phyloP scores from a whole-genome alignment of 53 echinoderm and acorn worm genomes.

The Temnopleurus reevesii region DNA sequence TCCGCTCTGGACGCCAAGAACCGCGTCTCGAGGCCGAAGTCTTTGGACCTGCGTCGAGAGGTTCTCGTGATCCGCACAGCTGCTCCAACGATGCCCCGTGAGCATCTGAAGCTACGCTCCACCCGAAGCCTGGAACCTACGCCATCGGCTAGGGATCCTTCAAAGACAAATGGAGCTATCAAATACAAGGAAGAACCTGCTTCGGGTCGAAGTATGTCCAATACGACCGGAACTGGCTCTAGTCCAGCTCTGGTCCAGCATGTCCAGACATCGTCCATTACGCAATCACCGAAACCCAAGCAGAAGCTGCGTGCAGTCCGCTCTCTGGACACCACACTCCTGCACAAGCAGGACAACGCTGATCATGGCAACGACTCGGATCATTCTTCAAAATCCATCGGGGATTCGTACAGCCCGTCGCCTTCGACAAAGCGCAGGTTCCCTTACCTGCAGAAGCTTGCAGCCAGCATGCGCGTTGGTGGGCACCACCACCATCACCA shows the following conservation, averaged over 20 bases:
- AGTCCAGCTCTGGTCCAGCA: slow-evolving; percentile 22
- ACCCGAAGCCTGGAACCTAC: slow-evolving; percentile 48
- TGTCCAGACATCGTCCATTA: not conserved
- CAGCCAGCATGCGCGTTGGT: slow-evolving; percentile 56
- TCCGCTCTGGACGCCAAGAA: slow-evolving; percentile 35
- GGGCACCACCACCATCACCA: slow-evolving; percentile 38
- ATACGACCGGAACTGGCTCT: not conserved
- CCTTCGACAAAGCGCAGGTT: slow-evolving; percentile 51
- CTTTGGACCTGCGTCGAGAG: slow-evolving; percentile 38
- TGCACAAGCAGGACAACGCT: not conserved
- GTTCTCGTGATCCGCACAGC: slow-evolving; percentile 37
- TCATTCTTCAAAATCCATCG: slow-evolving; percentile 1
- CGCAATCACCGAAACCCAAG: slow-evolving; percentile 28
- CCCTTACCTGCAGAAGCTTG: slow-evolving; percentile 53
- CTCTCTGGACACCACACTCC: slow-evolving; percentile 40
- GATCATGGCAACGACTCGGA: slow-evolving; percentile 33
- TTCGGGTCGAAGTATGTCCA: not conserved
- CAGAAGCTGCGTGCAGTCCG: slow-evolving; percentile 57
- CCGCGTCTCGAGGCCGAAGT: slow-evolving; percentile 39
- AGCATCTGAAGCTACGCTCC: slow-evolving; percentile 41
- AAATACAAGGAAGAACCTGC: slow-evolving; percentile 20
- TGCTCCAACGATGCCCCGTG: slow-evolving; percentile 21
- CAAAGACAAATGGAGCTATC: slow-evolving; percentile 15
- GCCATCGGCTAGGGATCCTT: not conserved
- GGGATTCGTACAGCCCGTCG: slow-evolving; percentile 39